Conservation (phyloP, 2,113 vertebrate genomes). For the Muntiacus reevesi region DNA sequence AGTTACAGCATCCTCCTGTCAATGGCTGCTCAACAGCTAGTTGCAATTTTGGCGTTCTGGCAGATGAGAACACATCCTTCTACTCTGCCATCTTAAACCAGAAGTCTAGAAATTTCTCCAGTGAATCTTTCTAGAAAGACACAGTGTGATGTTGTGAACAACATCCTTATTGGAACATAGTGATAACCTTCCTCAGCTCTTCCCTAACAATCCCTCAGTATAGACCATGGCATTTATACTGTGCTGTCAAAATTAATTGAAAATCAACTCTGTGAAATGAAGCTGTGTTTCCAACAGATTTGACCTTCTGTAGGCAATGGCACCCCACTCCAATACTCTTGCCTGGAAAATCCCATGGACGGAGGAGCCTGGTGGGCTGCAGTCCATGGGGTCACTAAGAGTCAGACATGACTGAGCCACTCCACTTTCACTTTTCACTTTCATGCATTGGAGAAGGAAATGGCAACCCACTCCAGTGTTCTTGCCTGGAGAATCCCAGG, state of each 20-base stretch:
- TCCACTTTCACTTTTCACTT: too few species aligned
- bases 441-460: too few species aligned
- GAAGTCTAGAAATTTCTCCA: constrained; percentile 35
- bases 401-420: too few species aligned
- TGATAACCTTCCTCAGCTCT: not conserved
- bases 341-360: too few species aligned
- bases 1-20: not conserved
- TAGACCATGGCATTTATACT: not conserved
- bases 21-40: not conserved
- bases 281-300: constrained; percentile 6
- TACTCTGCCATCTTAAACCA: not conserved
- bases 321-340: too few species aligned
- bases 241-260: constrained; percentile 15
- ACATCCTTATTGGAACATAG: constrained; percentile 1
- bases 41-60: not conserved
- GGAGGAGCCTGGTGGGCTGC: too few species aligned
- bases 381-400: too few species aligned
- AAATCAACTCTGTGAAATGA: constrained; percentile 37
- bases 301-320: not conserved
- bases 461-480: too few species aligned
- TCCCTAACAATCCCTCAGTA: not conserved
- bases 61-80: not conserved
- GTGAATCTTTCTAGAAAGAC: constrained; percentile 47
- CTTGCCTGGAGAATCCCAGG: too few species aligned
- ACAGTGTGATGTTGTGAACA: not conserved